A percentile compares a stretch with the other conserved stretches of the same genome.
phyloP scores from a whole-genome alignment of 2,797 vertebrate species.

The Potorous gilbertii region DNA sequence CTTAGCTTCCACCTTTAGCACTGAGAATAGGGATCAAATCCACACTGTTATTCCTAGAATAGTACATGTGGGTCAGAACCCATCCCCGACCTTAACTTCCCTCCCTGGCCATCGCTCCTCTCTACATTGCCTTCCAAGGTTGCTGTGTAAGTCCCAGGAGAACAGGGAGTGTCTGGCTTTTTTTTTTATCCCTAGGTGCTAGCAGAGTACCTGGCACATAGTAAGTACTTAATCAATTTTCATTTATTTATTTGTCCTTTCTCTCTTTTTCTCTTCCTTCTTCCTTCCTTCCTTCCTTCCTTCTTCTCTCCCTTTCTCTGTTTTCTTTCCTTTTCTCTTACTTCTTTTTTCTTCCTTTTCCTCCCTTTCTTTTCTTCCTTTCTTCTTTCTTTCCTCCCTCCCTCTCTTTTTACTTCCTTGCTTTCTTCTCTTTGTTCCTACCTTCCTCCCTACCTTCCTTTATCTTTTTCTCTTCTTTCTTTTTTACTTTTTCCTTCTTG shows the following conservation, averaged over 20 bases:
- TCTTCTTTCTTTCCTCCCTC: no score
- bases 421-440: no score
- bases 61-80: background rate
- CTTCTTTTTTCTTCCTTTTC: no score
- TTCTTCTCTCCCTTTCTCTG: no score
- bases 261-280: no score
- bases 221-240: background rate
- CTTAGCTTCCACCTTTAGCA: background rate
- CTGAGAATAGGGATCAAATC: background rate
- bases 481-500: no score
- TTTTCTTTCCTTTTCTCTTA: no score
- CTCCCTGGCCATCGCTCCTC: background rate
- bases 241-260: no score
- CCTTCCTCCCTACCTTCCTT: accelerated
- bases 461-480: no score
- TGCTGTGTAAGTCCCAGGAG: background rate
- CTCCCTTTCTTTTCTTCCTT: no score
- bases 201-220: background rate
- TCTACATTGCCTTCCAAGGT: background rate
- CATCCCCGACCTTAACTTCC: background rate
- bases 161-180: background rate
- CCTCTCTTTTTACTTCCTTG: no score
- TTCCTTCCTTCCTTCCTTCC: no score
- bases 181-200: background rate
- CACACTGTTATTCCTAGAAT: background rate